These are phyloP conservation scores for Coracias cyanogaster DNA, from an alignment of 2,797 vertebrate species.

Conservation along the genomic window DNA sequence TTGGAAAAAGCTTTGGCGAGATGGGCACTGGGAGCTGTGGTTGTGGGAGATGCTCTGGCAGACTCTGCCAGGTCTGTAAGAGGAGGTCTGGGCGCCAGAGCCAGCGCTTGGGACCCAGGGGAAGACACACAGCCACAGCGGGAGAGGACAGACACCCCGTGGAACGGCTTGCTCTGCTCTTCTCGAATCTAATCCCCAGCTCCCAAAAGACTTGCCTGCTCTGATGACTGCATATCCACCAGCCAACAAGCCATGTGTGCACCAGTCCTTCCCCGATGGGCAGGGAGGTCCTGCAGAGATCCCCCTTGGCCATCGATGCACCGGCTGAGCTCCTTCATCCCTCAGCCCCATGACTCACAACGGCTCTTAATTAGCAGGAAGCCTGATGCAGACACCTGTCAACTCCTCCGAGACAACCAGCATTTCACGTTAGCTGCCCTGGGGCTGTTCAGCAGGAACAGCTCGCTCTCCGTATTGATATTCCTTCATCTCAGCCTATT, in stretches of 20 bases:
- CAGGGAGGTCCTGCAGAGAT: conserved; percentile 15
- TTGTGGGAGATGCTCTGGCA: background rate
- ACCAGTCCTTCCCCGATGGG: background rate
- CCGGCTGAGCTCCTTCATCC: conserved; percentile 6
- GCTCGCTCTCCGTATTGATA: conserved; percentile 66
- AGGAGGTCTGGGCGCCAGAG: background rate
- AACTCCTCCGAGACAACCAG: conserved; percentile 62
- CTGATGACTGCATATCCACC: background rate
- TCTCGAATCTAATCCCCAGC: background rate
- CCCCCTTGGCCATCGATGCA: background rate
- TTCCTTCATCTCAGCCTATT: conserved; percentile 75
- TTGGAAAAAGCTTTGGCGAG: background rate
- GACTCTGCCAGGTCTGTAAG: background rate
- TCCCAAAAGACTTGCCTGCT: background rate
- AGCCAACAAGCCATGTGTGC: background rate
- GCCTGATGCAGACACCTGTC: conserved; percentile 68
- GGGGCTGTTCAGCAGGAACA: conserved; percentile 59
- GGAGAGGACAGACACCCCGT: background rate
- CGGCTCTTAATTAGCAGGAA: conserved; percentile 64
- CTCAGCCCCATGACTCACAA: conserved; percentile 3
- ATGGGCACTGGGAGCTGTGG: background rate
- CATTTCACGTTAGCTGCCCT: conserved; percentile 64
- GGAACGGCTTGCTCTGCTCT: rapidly evolving
- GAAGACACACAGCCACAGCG: background rate
- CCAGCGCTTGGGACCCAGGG: background rate